Evolutionary conservation across 2,113 vertebrate genomes (phyloP).

Genomic region (Heteronetta atricapilla): DNA sequence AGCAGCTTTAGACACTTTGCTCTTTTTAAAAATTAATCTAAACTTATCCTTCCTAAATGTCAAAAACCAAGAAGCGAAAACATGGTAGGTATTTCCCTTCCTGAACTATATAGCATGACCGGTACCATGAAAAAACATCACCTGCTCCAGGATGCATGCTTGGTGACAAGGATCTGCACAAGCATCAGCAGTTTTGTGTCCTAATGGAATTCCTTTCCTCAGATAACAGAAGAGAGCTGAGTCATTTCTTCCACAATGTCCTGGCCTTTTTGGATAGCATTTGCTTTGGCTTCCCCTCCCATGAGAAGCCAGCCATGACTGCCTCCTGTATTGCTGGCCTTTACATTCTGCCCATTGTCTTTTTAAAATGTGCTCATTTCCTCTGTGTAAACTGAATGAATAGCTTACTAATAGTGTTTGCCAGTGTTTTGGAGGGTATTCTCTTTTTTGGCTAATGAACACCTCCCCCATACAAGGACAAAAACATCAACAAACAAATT

Average conservation of each 20-base stretch:
- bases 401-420: neutral
- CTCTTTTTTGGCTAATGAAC: neutral
- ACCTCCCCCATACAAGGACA: neutral
- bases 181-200: neutral
- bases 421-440: neutral
- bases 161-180: neutral
- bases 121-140: neutral
- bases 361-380: neutral
- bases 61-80: neutral
- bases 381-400: neutral
- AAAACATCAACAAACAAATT: no score
- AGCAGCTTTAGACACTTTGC: neutral
- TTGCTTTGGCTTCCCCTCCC: neutral
- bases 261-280: neutral
- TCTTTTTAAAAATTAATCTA: neutral
- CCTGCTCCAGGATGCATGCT: neutral
- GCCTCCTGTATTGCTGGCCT: neutral
- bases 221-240: neutral
- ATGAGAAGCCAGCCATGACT: neutral
- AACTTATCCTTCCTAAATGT: neutral
- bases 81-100: neutral
- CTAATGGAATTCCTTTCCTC: neutral
- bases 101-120: neutral
- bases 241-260: neutral
- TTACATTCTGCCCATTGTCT: neutral